phyloP scores from a whole-genome alignment of 2,113 vertebrate species.

The Heliornis fulica region DNA sequence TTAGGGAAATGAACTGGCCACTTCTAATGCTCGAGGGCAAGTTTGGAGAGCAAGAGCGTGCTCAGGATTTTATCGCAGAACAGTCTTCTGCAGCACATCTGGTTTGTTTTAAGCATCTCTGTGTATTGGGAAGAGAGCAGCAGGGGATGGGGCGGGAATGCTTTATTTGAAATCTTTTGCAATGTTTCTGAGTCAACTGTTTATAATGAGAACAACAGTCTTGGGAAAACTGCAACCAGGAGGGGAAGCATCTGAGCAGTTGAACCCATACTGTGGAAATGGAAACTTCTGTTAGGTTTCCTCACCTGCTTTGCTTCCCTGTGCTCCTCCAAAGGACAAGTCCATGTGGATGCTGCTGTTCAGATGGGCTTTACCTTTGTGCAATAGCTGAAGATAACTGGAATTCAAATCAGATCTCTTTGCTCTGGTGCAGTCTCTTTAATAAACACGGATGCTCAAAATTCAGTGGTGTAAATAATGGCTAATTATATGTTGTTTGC shows the following conservation, averaged over 20 bases:
- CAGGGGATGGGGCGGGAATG: slow-evolving; percentile 21
- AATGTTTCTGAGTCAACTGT: slow-evolving; percentile 25
- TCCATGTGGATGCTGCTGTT: not conserved
- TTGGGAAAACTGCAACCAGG: slow-evolving; percentile 51
- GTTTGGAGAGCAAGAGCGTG: slow-evolving; percentile 8
- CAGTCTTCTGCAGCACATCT: slow-evolving; percentile 47
- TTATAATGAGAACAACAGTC: slow-evolving; percentile 50
- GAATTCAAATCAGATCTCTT: not conserved
- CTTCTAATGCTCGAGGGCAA: not conserved
- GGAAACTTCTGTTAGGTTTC: not conserved
- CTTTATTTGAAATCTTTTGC: slow-evolving; percentile 52
- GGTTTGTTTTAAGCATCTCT: slow-evolving; percentile 62
- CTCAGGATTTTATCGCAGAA: not conserved
- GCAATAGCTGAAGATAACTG: not conserved
- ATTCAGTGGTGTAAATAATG: not conserved
- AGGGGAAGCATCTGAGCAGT: slow-evolving; percentile 24
- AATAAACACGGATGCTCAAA: not conserved
- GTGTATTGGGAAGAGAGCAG: slow-evolving; percentile 31
- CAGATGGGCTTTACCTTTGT: not conserved
- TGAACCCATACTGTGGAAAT: slow-evolving; percentile 28
- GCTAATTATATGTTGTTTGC: not conserved
- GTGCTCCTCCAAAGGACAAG: not conserved
- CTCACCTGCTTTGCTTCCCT: not conserved
- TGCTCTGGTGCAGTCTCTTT: not conserved
- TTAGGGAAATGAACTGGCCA: slow-evolving; percentile 44